A percentile compares a stretch with the other conserved stretches of the same genome.
Evolutionary conservation across 2,113 vertebrate genomes (phyloP).

Genomic region (Rhabdornis inornatus): DNA sequence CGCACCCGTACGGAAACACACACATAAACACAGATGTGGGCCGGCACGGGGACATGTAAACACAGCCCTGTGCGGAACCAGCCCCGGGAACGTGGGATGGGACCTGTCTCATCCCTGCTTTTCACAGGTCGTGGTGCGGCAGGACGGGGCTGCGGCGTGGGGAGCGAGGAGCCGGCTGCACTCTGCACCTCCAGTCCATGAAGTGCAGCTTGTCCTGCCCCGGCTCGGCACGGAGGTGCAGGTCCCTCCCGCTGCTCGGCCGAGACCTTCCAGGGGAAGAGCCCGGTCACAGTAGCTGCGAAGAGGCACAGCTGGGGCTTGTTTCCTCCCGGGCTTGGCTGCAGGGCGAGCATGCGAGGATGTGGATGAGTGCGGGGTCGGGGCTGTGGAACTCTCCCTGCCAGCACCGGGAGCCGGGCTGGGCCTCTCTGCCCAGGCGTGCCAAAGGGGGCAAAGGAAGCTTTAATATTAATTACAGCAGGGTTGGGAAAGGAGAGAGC

Average conservation of each 20-base stretch:
- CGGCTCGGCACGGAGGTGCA: fast-evolving
- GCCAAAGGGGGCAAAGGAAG: neutral
- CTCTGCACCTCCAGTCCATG: fast-evolving
- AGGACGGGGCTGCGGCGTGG: fast-evolving
- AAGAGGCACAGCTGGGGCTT: conserved; percentile 36
- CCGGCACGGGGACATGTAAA: neutral
- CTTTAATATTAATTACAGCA: neutral
- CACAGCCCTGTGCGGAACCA: neutral
- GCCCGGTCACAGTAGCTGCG: neutral
- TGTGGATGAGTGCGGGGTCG: fast-evolving
- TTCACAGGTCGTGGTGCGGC: fast-evolving
- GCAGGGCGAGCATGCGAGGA: neutral
- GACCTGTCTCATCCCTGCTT: neutral
- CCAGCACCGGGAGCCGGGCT: fast-evolving
- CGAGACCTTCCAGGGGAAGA: neutral
- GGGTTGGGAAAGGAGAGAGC: neutral
- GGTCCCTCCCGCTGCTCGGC: neutral
- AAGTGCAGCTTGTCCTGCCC: neutral
- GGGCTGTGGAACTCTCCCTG: neutral
- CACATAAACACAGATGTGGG: conserved; percentile 34
- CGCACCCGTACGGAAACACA: neutral
- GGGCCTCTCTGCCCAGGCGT: fast-evolving
- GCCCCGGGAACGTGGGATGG: neutral
- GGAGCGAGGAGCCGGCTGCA: fast-evolving
- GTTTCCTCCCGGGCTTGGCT: conserved; percentile 12